A percentile compares a stretch with the other conserved stretches of the same genome.
Conservation (phyloP, 1,140 invertebrate species). For the Eupristina koningsbergeri region DNA sequence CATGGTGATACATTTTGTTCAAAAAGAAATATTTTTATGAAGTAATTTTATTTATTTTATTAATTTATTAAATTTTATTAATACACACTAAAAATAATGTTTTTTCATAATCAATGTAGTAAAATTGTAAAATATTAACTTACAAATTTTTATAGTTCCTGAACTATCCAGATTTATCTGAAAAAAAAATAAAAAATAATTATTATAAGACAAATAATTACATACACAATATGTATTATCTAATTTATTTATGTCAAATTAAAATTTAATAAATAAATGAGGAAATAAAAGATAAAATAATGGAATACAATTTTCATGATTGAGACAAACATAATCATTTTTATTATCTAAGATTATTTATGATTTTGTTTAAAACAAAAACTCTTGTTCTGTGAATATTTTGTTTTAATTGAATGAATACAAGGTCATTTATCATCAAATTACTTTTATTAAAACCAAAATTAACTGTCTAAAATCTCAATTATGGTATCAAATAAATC, state of each 20-base stretch:
- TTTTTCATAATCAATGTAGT: no score
- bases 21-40: no score
- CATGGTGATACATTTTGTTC: no score
- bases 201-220: background rate
- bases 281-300: no score
- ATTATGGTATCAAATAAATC: background rate
- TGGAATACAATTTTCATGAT: no score
- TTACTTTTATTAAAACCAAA: background rate
- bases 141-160: background rate
- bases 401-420: background rate
- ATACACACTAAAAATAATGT: no score
- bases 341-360: no score
- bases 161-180: conserved; percentile 15
- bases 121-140: background rate
- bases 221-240: background rate
- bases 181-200: background rate
- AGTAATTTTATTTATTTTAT: no score
- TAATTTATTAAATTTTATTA: no score
- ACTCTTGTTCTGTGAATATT: background rate
- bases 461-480: conserved; percentile 28
- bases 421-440: conserved; percentile 2
- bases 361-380: background rate
- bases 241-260: background rate
- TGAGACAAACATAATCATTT: no score
- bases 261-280: background rate